phyloP scores from a whole-genome alignment of 2,797 vertebrate species.

The Saxicola maurus region DNA sequence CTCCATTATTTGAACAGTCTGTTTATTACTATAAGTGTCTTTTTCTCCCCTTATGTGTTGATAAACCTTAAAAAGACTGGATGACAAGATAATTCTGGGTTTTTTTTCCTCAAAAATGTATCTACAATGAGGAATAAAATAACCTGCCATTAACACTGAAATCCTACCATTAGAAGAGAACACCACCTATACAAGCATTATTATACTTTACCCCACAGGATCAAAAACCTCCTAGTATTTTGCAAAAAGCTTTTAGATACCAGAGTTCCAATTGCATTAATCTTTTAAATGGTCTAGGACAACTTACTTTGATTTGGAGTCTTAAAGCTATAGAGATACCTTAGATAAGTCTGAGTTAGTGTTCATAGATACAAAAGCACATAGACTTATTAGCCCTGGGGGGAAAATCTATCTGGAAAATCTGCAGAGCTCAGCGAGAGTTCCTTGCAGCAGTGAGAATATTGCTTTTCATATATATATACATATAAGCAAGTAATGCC shows the following conservation, averaged over 20 bases:
- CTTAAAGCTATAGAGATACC: neutral
- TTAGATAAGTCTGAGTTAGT: neutral
- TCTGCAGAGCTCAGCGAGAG: neutral
- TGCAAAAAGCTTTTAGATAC: neutral
- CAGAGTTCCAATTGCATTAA: neutral
- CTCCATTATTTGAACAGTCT: neutral
- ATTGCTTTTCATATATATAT: neutral
- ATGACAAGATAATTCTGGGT: constrained; percentile 6
- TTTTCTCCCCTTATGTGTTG: neutral
- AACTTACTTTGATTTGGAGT: neutral
- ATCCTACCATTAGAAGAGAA: neutral
- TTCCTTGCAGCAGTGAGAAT: neutral
- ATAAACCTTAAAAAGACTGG: neutral
- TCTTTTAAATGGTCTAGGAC: neutral
- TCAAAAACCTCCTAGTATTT: neutral
- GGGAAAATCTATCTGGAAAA: neutral
- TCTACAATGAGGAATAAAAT: neutral
- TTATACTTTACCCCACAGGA: neutral
- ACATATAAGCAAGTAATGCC: neutral
- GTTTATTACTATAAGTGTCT: neutral
- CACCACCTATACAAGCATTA: neutral
- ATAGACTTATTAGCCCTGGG: neutral
- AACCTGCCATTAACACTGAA: constrained; percentile 19
- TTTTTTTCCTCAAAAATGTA: neutral
- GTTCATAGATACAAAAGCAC: neutral